These are phyloP conservation scores for Dasypolia templi DNA, from an alignment of 2,888 invertebrate species.

Conservation along the genomic window DNA sequence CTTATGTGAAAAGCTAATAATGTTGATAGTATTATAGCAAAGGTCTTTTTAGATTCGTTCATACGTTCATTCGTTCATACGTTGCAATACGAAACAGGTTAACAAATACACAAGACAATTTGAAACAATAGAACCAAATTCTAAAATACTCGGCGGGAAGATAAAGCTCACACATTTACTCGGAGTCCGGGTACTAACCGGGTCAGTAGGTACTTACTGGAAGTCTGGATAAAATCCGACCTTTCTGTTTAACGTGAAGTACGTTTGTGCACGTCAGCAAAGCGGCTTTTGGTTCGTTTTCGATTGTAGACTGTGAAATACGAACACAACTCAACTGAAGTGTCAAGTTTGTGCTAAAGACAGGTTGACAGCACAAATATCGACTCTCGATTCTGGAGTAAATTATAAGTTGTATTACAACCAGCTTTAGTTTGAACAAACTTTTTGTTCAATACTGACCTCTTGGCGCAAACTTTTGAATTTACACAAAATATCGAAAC, in stretches of 20 bases:
- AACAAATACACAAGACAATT: constrained; percentile 3
- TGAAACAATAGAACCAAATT: constrained; percentile 18
- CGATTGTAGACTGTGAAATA: constrained; percentile 30
- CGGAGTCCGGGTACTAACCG: background rate
- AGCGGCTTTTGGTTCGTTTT: constrained; percentile 36
- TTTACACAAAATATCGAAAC: constrained; percentile 33
- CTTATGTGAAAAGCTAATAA: background rate
- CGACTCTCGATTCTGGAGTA: constrained; percentile 11
- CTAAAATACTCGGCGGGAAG: background rate
- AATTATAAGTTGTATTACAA: constrained; percentile 45
- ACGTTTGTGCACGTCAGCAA: constrained; percentile 10
- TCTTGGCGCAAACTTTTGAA: constrained; percentile 36
- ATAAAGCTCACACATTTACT: constrained; percentile 2
- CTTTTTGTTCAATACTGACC: constrained; percentile 24
- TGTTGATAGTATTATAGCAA: background rate
- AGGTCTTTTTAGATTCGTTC: background rate
- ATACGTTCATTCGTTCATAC: background rate
- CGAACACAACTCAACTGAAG: constrained; percentile 26
- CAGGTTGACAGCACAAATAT: constrained; percentile 22
- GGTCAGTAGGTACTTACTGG: constrained; percentile 3
- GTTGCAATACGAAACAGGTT: background rate
- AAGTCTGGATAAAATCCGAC: constrained; percentile 25
- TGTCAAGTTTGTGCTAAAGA: constrained; percentile 40
- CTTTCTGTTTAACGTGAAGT: constrained; percentile 27
- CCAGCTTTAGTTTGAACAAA: constrained; percentile 20